phyloP scores from a whole-genome alignment of 2,888 invertebrate species.

The Rhingia campestris region DNA sequence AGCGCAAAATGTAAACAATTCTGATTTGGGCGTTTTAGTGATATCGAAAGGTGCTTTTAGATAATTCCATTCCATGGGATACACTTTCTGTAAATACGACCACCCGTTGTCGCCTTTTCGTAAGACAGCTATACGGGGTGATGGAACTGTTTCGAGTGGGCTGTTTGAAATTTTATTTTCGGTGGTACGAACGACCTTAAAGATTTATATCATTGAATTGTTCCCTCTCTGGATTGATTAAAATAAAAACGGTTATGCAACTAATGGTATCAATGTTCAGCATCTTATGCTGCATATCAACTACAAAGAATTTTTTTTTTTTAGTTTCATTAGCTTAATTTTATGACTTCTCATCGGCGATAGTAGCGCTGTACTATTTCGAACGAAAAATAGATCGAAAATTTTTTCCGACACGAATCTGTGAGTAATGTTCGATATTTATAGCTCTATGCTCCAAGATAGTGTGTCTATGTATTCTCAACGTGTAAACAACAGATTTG shows the following conservation, averaged over 20 bases:
- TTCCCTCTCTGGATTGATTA: background rate
- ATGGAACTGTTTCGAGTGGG: background rate
- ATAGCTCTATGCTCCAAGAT: conserved; percentile 21
- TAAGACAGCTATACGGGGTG: conserved; percentile 7
- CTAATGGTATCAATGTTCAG: background rate
- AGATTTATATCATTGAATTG: too few relatives aligned
- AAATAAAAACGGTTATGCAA: conserved; percentile 6
- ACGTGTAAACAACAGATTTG: conserved; percentile 47
- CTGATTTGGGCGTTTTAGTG: conserved; percentile 35
- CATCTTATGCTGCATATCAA: background rate
- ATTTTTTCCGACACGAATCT: background rate
- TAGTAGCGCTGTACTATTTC: background rate
- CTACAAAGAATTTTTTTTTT: background rate
- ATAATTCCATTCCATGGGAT: conserved; percentile 3
- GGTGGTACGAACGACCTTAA: conserved; percentile 25
- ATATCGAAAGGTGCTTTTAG: conserved; percentile 28
- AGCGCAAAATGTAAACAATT: conserved; percentile 52
- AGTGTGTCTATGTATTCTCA: conserved; percentile 17
- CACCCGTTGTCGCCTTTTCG: conserved; percentile 11
- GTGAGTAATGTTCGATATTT: conserved; percentile 40
- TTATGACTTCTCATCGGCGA: background rate
- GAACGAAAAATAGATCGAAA: background rate
- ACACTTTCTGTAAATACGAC: background rate
- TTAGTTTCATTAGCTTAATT: background rate
- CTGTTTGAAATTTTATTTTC: conserved; percentile 17